Base-by-base conservation (phyloP, 2,888 invertebrate species). In the Cephus pygmeus region DNA sequence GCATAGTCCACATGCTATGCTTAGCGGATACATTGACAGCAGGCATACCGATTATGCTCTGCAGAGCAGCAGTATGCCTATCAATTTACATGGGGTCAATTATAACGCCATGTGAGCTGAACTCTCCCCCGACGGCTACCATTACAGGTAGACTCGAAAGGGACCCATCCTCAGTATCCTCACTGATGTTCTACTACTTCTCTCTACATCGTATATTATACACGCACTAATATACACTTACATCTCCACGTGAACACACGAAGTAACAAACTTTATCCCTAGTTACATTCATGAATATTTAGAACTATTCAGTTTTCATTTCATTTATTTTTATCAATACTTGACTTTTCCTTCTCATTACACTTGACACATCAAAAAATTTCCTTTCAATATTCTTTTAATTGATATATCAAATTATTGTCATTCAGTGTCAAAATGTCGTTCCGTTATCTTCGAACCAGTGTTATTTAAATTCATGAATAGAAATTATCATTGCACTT, bases 71-170 rank as follows among this genome's bases (percentile, higher is more conserved):
- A 93, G 93, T 73, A 93, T 95, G 91, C 94, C 95, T 83, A 93
- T 96, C 88, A 95, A 95, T 92, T 93, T 95, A 88, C 94, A 96
- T 88, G 95, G 95, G 83, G 94, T 96, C 81, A 96, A 95, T 91
- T 96, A 96, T 86, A 96, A 95, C 91, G 94, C 95, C 88, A 95
- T 96, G 94, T 96, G 95, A 95, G 84, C 83, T 83, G 82, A 84
- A 33, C 74, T 80, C 11, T 75, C 79, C 75, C 75, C 73, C 71
- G 73, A 78, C 36, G 73, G 68, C 69, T 15, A 34, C 34, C 71
- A 69, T 77, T 75, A 75, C 56, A 75, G 68, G 34, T 69, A 34
- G 69, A 71, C 11, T 35, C 31, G 34, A 69, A 74, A 74, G 40
- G 56, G 56, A 73, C 34, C 40, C 34, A 35, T 40, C 33, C 34